Base-by-base conservation (phyloP, 2,888 invertebrate genomes). In the Stramonita haemastoma region DNA sequence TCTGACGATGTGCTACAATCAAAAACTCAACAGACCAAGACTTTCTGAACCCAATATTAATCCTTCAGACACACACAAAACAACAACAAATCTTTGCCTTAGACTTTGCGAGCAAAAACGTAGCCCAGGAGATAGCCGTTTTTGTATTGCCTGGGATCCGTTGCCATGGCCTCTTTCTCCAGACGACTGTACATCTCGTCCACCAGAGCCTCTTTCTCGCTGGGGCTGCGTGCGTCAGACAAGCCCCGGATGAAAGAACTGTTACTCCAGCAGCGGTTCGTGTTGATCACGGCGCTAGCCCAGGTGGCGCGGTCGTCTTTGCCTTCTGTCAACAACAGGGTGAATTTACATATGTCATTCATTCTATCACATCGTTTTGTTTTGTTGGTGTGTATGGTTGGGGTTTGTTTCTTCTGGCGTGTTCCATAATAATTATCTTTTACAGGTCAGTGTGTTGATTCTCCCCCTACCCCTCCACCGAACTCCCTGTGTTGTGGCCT, bases 211-310 rank as follows among this genome's bases (percentile, higher is more conserved):
- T 87, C 87, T 73, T 87, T 87, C 56, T 87, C 87, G 87, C 87
- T 73, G n/a, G 73, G 73, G 6, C 34, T 73, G 87, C 87, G 87
- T 73, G 70, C 73, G 87, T n/a, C n/a, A 46, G 87, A 29, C 70
- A 87, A 73, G 26, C 87, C 87, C 87, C 87, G 87, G 87, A 87
- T 87, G 87, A 87, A 87, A 36, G 87, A 87, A 46, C 73, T 87
- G 87, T 87, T 87, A 87, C 73, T 87, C 87, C 87, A 87, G 46
- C 87, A 87, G 19, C 87, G 34, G 73, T 87, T 73, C 1, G 32
- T 15, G 17, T 87, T 32, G n/a, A 87, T 73, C 17, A 87, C 17
- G n/a, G 70, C 86, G 1, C 32, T 86, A 32, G 77, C 85, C 87
- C 87, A 87, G 26, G 87, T 73, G 66, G 32, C 22, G 46, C 87